Evolutionary conservation across 2,888 invertebrate genomes (phyloP).

Genomic region (Temnothorax unifasciatus): DNA sequence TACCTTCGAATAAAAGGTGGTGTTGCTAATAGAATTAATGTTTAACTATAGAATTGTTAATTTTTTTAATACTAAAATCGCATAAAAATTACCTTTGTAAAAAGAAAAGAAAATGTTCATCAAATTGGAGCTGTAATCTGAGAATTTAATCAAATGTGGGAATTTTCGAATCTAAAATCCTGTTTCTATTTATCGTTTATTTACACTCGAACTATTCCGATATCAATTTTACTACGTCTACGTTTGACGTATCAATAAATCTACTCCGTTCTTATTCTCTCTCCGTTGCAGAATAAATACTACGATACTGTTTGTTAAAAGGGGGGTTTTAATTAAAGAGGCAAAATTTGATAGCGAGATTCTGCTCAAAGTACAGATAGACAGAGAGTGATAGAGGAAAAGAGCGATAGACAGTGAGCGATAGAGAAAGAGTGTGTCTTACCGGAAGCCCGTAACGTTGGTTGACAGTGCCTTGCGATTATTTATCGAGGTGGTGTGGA

Average conservation of each 20-base stretch:
- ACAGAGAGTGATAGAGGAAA: slow-evolving; percentile 42
- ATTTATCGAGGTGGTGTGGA: slow-evolving; percentile 86
- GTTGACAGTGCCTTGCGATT: slow-evolving; percentile 83
- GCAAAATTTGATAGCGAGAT: slow-evolving; percentile 29
- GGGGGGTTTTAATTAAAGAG: background rate
- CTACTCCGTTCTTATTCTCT: slow-evolving; percentile 38
- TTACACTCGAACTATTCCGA: background rate
- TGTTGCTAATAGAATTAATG: background rate
- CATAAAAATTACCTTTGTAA: background rate
- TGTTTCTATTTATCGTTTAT: background rate
- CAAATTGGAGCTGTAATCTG: background rate
- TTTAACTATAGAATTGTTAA: background rate
- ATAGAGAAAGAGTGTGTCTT: slow-evolving; percentile 81
- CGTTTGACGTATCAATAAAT: background rate
- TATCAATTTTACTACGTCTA: background rate
- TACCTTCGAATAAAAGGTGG: background rate
- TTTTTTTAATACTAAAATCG: background rate
- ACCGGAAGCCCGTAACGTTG: slow-evolving; percentile 84
- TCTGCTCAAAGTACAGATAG: slow-evolving; percentile 46
- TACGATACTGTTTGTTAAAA: slow-evolving; percentile 23
- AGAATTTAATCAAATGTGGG: background rate
- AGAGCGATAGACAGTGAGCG: slow-evolving; percentile 57
- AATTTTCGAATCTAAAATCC: background rate
- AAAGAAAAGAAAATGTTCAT: background rate
- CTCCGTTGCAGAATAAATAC: slow-evolving; percentile 14